Base-by-base conservation (phyloP, 2,113 vertebrate species). In the Archilochus colubris region DNA sequence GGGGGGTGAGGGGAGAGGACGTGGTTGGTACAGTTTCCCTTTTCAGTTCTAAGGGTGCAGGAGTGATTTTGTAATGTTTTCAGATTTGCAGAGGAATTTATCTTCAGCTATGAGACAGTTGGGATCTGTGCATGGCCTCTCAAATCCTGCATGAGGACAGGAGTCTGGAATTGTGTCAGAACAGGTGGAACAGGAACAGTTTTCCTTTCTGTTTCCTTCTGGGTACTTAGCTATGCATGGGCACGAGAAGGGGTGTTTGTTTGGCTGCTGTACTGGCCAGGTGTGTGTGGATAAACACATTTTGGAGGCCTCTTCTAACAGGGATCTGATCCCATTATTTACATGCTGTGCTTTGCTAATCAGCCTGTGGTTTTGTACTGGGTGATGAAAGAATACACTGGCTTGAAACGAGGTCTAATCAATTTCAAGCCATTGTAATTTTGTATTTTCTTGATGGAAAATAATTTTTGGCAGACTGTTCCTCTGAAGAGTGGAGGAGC, bases 1-100 rank as follows among this genome's bases (percentile, higher is more conserved):
- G 28, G 7, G 18, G 6, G 1, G 0, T 14, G 4, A n/a, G 16
- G 33, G 18, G 6, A 48, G 17, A 44, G 28, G 27, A 44, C 1
- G 9, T 5, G 30, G 1, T 66, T 31, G 0, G 1, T 11, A 4
- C 3, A 5, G 17, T 9, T 64, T 33, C 6, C 25, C 31, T 6
- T 25, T 4, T 14, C 19, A 20, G 8, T 25, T 46, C 8, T 2
- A 2, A 14, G 77, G 80, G 12, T 40, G 23, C 57, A 51, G 16
- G 0, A 44, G 6, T 17, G 40, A 40, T 40, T 40, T 40, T 40
- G 40, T 40, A 40, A 40, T 40, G 51, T 4, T 12, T 2, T 28
- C 0, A 16, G 18, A 5, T 7, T 17, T 14, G 27, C 6, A 1
- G 27, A 73, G 53, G 79, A 18, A 1, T 67, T 44, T 38, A 44